Evolutionary conservation across 2,888 invertebrate genomes (phyloP).

Genomic region (Hypsopygia costalis): DNA sequence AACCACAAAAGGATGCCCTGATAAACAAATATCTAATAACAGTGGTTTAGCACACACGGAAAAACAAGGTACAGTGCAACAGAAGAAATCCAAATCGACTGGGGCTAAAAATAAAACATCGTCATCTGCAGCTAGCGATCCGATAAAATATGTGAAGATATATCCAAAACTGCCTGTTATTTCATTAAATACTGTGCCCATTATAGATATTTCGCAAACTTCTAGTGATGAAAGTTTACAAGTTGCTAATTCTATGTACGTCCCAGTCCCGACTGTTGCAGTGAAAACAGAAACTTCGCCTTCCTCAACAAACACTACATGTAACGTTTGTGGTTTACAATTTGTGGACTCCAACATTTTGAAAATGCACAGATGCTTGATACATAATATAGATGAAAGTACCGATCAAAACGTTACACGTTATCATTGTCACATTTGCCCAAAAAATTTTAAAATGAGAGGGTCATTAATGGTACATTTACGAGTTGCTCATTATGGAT

Average conservation of each 20-base stretch:
- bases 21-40: conserved; percentile 23
- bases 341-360: conserved; percentile 86
- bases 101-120: conserved; percentile 63
- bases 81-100: conserved; percentile 49
- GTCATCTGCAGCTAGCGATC: conserved; percentile 36
- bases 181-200: conserved; percentile 53
- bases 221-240: conserved; percentile 32
- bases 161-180: conserved; percentile 68
- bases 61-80: conserved; percentile 33
- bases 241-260: conserved; percentile 34
- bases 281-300: conserved; percentile 46
- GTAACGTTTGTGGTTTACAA: conserved; percentile 86
- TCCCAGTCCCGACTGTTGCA: conserved; percentile 16
- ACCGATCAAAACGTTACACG: conserved; percentile 56
- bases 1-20: conserved; percentile 29
- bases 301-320: conserved; percentile 51
- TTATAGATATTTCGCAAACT: conserved; percentile 49
- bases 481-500: conserved; percentile 88
- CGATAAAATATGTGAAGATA: conserved; percentile 70
- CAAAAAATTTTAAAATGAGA: conserved; percentile 89
- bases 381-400: conserved; percentile 79
- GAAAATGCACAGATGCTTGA: conserved; percentile 86
- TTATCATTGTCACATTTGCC: conserved; percentile 88
- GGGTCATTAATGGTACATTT: conserved; percentile 91
- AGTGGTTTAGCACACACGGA: conserved; percentile 32